These are phyloP conservation scores for Butastur rufipennis DNA, from an alignment of 2,113 vertebrate species.

Conservation along the genomic window DNA sequence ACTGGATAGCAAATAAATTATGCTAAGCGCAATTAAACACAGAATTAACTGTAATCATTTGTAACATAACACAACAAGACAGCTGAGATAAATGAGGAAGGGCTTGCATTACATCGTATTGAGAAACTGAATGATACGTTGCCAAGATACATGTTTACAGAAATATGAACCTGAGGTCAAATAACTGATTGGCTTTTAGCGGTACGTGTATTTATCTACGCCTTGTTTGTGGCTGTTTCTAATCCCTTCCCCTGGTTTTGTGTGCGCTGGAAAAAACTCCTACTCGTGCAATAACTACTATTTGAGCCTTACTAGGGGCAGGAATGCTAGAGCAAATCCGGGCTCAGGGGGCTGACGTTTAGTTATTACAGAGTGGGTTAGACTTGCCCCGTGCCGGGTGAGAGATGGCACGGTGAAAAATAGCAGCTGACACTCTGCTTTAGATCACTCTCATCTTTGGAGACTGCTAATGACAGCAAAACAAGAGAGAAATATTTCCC, in stretches of 20 bases:
- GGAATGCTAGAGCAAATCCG: neutral
- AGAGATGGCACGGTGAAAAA: neutral
- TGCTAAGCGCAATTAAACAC: slow-evolving; percentile 65
- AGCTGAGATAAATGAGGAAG: slow-evolving; percentile 35
- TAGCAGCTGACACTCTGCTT: neutral
- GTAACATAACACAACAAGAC: slow-evolving; percentile 53
- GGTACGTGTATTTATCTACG: neutral
- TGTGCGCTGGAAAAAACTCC: neutral
- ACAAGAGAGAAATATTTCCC: neutral
- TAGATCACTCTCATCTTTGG: neutral
- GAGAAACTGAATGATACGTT: neutral
- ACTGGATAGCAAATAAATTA: slow-evolving; percentile 53
- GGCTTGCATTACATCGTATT: neutral
- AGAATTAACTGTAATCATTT: slow-evolving; percentile 61
- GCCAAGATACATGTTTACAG: slow-evolving; percentile 57
- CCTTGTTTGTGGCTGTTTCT: neutral
- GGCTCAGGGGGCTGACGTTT: neutral
- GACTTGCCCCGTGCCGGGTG: fast-evolving
- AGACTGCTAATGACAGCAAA: neutral
- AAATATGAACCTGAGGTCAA: slow-evolving; percentile 30
- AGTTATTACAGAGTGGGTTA: neutral
- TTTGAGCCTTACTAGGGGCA: neutral
- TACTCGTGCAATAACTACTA: neutral
- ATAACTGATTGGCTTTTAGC: slow-evolving; percentile 18
- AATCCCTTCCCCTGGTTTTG: neutral